These are phyloP conservation scores for Calyptomena viridis DNA, from an alignment of 2,113 vertebrate genomes.

Conservation along the genomic window DNA sequence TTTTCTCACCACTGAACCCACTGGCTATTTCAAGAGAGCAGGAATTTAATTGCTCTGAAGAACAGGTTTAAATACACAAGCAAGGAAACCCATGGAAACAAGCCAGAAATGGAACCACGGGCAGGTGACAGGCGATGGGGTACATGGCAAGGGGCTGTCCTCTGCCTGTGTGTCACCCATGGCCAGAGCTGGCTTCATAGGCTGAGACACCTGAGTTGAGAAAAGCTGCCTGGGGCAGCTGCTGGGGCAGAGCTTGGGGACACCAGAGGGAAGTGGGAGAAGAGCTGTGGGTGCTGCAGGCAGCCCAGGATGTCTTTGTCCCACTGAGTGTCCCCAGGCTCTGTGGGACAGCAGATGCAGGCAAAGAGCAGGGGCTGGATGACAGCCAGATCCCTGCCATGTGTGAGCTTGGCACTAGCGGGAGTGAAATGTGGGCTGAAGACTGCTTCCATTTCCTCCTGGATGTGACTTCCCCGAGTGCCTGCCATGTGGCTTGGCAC, in stretches of 20 bases:
- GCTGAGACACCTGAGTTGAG: neutral
- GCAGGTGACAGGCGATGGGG: neutral
- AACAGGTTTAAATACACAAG: neutral
- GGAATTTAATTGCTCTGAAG: neutral
- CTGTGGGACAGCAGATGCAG: neutral
- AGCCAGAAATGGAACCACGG: neutral
- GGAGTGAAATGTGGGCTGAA: neutral
- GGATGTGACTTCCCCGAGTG: neutral
- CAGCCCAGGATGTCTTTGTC: neutral
- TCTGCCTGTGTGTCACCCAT: too few species aligned
- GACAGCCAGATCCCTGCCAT: neutral
- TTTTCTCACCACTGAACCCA: neutral
- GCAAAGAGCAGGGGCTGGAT: neutral
- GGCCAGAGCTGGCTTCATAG: rapidly evolving
- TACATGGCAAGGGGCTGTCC: neutral
- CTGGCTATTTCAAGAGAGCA: neutral
- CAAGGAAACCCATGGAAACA: neutral
- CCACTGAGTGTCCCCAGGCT: neutral
- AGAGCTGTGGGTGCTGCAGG: neutral
- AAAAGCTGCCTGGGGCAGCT: neutral
- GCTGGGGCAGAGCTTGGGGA: rapidly evolving
- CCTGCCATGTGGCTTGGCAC: neutral
- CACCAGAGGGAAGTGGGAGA: neutral
- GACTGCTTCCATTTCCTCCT: neutral
- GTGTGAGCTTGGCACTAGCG: neutral